A percentile compares a stretch with the other conserved stretches of the same genome.
Conservation (phyloP, 2,888 invertebrate genomes). For the Sinhomidia bicolor region DNA sequence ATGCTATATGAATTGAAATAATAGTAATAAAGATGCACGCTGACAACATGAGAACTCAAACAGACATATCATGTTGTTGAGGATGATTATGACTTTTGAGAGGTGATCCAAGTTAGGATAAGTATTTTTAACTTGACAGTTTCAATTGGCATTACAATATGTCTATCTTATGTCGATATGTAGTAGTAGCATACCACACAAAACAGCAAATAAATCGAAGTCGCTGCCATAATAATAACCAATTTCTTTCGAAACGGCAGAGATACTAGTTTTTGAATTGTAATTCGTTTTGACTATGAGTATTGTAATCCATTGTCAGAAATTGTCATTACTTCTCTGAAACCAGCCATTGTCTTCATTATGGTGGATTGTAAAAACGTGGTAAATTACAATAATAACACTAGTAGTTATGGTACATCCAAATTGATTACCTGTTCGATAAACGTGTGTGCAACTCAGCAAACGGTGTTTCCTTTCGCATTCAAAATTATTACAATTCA, state of each 20-base stretch:
- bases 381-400: constrained; percentile 38
- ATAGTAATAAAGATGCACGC: constrained; percentile 20
- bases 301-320: not conserved
- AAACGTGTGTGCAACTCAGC: constrained; percentile 32
- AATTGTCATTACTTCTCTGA: constrained; percentile 24
- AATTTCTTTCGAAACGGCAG: not conserved
- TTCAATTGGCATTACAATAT: constrained; percentile 14
- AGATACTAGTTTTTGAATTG: not conserved
- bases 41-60: constrained; percentile 40
- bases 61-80: constrained; percentile 27
- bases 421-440: constrained; percentile 42
- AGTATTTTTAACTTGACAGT: constrained; percentile 57
- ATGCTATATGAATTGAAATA: too few relatives aligned
- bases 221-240: not conserved
- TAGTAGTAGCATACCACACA: too few relatives aligned
- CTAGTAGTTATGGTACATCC: constrained; percentile 18
- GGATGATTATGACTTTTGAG: not conserved
- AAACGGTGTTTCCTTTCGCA: constrained; percentile 11
- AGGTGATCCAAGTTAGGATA: constrained; percentile 50
- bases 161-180: constrained; percentile 6
- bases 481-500: not conserved
- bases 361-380: not conserved
- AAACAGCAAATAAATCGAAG: not conserved
- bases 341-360: constrained; percentile 8
- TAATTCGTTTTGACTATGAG: not conserved